A percentile compares a stretch with the other conserved stretches of the same genome.
Conservation (phyloP, 1,140 invertebrate species). For the Ericerus pela region DNA sequence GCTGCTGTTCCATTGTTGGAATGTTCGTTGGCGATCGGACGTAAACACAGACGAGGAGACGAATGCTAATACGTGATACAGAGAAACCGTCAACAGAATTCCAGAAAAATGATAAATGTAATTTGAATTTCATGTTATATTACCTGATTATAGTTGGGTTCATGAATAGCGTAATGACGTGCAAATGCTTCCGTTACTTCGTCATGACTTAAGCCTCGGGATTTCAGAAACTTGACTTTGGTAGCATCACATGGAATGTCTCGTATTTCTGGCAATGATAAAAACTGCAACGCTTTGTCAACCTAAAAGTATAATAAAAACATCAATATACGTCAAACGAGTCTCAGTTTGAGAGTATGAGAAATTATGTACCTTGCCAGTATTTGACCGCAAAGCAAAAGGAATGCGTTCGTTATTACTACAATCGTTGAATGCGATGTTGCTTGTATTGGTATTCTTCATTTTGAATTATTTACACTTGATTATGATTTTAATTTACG, state of each 20-base stretch:
- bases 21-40: not conserved
- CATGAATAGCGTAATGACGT: not conserved
- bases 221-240: not conserved
- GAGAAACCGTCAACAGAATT: not conserved
- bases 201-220: not conserved
- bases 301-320: not conserved
- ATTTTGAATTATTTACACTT: too few relatives aligned
- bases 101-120: not conserved
- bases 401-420: too few relatives aligned
- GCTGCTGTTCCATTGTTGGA: not conserved
- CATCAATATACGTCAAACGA: not conserved
- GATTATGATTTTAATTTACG: too few relatives aligned
- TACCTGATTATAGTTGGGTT: not conserved
- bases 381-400: too few relatives aligned
- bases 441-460: too few relatives aligned
- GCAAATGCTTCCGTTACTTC: not conserved
- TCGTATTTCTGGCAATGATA: not conserved
- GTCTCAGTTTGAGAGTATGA: too few relatives aligned
- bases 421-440: too few relatives aligned
- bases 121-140: not conserved
- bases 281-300: not conserved
- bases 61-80: not conserved
- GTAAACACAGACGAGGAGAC: not conserved
- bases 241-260: not conserved
- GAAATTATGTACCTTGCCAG: too few relatives aligned